These are phyloP conservation scores for Drosophila mimetica DNA, from an alignment of 2,888 invertebrate species.

Conservation along the genomic window DNA sequence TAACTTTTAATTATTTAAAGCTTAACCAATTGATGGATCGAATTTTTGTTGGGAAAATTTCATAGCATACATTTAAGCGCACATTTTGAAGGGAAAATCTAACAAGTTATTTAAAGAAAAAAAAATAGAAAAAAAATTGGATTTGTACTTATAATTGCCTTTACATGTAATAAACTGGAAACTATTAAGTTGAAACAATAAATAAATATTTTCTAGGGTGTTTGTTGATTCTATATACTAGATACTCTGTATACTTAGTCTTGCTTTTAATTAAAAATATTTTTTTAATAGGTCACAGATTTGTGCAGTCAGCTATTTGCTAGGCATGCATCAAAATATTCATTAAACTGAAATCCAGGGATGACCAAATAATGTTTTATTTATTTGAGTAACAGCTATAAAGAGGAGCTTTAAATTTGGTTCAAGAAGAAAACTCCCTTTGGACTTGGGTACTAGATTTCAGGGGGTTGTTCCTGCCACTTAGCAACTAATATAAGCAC, in stretches of 20 bases:
- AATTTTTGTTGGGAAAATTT: not conserved
- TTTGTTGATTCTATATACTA: not conserved
- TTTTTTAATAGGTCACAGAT: constrained; percentile 12
- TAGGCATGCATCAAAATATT: constrained; percentile 14
- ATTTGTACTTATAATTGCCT: too few relatives aligned
- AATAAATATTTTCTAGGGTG: not conserved
- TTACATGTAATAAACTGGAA: too few relatives aligned
- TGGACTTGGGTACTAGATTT: not conserved
- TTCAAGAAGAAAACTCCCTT: not conserved
- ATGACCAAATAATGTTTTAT: constrained; percentile 23
- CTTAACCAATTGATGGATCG: constrained; percentile 9
- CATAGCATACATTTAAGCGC: not conserved
- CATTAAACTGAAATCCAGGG: constrained; percentile 6
- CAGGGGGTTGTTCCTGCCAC: constrained; percentile 46
- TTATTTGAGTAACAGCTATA: constrained; percentile 24
- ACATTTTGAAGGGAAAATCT: not conserved
- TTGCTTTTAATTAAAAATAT: constrained; percentile 32
- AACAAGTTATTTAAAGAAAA: too few relatives aligned
- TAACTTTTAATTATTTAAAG: constrained; percentile 28
- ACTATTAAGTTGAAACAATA: too few relatives aligned
- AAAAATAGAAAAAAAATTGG: too few relatives aligned
- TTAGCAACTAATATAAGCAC: constrained; percentile 63
- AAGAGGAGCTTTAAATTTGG: constrained; percentile 16
- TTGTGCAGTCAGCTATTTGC: constrained; percentile 12
- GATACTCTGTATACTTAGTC: not conserved